Conservation (phyloP, 1,140 invertebrate species). For the Procambarus clarkii region DNA sequence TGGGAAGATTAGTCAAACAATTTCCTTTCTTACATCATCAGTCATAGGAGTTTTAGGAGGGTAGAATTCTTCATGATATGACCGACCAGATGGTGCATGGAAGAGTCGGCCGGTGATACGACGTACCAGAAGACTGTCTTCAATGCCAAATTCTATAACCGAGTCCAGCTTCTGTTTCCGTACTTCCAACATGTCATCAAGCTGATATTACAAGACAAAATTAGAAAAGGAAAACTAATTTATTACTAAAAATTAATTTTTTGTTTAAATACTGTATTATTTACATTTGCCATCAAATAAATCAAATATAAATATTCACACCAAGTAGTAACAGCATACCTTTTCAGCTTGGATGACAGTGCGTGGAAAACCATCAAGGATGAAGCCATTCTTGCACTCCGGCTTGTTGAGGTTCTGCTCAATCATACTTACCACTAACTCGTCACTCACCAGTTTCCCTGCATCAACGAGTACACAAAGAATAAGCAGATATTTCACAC, state of each 20-base stretch:
- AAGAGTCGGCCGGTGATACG: conserved; percentile 96
- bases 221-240: too few relatives aligned
- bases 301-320: too few relatives aligned
- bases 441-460: conserved; percentile 93
- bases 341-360: conserved; percentile 96
- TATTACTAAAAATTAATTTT: too few relatives aligned
- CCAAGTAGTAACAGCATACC: conserved; percentile 74
- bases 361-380: conserved; percentile 97
- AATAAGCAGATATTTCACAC: too few relatives aligned
- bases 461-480: background rate
- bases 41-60: conserved; percentile 94
- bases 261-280: too few relatives aligned
- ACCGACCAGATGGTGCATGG: conserved; percentile 92
- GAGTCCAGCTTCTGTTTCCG: conserved; percentile 90
- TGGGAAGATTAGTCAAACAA: too few relatives aligned
- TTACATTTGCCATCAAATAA: too few relatives aligned
- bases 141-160: conserved; percentile 95
- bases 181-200: conserved; percentile 90
- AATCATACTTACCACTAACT: conserved; percentile 97
- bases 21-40: conserved; percentile 89
- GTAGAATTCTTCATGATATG: conserved; percentile 97
- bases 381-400: conserved; percentile 94
- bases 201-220: conserved; percentile 79
- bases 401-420: conserved; percentile 93
- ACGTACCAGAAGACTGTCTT: conserved; percentile 92